Evolutionary conservation across 2,113 vertebrate species (phyloP), one percentile per base, ranked within the genome.

Genomic region (Microtus montanus): DNA sequence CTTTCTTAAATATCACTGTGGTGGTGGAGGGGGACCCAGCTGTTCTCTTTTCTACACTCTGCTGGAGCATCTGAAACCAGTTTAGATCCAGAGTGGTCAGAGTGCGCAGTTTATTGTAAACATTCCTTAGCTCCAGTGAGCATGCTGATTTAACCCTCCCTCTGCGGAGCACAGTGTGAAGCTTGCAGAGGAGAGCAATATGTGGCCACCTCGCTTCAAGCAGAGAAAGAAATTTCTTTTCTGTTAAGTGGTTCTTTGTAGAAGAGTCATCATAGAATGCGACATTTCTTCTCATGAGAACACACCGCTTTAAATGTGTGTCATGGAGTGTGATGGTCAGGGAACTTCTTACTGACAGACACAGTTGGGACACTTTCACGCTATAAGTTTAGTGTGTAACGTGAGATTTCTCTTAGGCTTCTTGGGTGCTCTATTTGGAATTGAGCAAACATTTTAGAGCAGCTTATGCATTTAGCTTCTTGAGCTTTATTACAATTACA

Each of bases 41-140:
- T 98, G 98, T 96, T 98, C 97, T 96, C 94, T 97, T 95, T 98
- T 98, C 90, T 97, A 83, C 92, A 14, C 38, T 97, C 63, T 94
- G 87, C 44, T 91, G 35, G 95, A 98, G 98, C 98, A 98, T 98
- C 98, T 98, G 98, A 98, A 98, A 98, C 97, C 97, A 97, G 97
- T 98, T 97, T 98, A 98, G 95, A 96, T 91, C 90, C 83, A 90
- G 96, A 68, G 73, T 96, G 96, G 97, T 97, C 98, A 96, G 49
- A 79, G 97, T 97, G 98, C 98, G 97, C 97, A 97, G 94, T 97
- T 95, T 97, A 97, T 96, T 98, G 97, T 98, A 97, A 98, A 98
- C 97, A 98, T 98, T 98, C 98, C 97, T 97, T 63, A 97, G 97
- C 97, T 94, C 92, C 79, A 87, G 97, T 73, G 95, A 98, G 82